Base-by-base conservation (phyloP, 2,113 vertebrate genomes). In the Phoenicopterus ruber region DNA sequence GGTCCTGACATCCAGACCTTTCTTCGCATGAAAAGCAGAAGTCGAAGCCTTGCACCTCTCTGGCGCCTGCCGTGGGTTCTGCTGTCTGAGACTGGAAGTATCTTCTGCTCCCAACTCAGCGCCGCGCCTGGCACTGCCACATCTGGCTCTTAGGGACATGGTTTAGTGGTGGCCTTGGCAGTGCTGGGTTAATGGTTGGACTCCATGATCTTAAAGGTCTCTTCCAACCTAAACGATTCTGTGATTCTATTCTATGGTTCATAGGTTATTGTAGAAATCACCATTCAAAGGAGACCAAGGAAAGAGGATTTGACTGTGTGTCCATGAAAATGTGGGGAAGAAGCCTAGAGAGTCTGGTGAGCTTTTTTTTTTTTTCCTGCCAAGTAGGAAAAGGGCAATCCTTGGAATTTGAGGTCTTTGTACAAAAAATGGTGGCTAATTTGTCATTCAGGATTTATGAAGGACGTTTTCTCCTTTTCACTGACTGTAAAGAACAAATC, bases 401-500 rank as follows among this genome's bases (percentile, higher is more conserved):
- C 55, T 90, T 90, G 46, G 67, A 93, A 96, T 97, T 11, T 79
- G 71, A 96, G 40, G 70, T 71, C 80, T 94, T 94, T 87, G 67
- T 78, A 92, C 83, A 94, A 95, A 96, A 72, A 97, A 83, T 26
- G 40, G 71, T 87, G 58, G 77, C 76, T 96, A 91, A 95, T 96
- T 92, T 88, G 67, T 94, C 94, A 91, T 97, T 97, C 94, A 97
- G 77, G 80, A 95, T 97, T 96, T 96, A 92, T 94, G 89, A 93
- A 96, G 79, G 86, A 88, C 34, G 11, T 96, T 96, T 97, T 88
- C 84, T 97, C 70, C 77, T 44, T 90, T 40, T 95, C 77, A 84
- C 74, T 82, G 87, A 93, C 91, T 95, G 88, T 95, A 97, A 96
- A 97, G 87, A 97, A 90, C 81, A 96, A 97, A 97, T 96, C 94